Evolutionary conservation across 1,140 invertebrate species (phyloP).

Genomic region (Aphelenchoides fujianensis): DNA sequence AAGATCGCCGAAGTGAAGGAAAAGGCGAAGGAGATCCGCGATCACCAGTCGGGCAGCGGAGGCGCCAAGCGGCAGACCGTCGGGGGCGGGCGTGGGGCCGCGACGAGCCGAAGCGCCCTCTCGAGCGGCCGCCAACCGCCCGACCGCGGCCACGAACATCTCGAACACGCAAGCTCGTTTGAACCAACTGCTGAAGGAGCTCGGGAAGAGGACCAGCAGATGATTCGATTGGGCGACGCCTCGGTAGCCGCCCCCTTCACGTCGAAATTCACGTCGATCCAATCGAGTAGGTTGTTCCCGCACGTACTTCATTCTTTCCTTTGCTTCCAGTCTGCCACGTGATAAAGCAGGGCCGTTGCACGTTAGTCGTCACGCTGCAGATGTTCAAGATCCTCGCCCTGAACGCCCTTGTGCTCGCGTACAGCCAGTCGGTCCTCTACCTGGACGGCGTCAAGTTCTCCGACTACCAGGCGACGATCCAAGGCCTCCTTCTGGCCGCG

Average conservation of each 20-base stretch:
- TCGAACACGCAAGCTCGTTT: conserved; percentile 63
- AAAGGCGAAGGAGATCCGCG: conserved; percentile 19
- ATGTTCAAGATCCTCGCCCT: conserved; percentile 99
- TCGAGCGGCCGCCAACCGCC: conserved; percentile 9
- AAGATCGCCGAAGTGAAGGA: conserved; percentile 27
- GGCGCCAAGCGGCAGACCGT: background rate
- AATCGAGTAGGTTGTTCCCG: conserved; percentile 70
- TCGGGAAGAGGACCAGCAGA: conserved; percentile 81
- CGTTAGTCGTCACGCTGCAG: conserved; percentile 94
- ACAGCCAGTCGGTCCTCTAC: conserved; percentile 96
- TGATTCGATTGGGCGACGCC: conserved; percentile 94
- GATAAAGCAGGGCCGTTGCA: conserved; percentile 97
- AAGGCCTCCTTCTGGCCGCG: conserved; percentile 84
- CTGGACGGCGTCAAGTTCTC: conserved; percentile 96
- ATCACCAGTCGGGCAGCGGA: background rate
- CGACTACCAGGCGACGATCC: conserved; percentile 91
- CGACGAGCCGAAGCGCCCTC: conserved; percentile 22
- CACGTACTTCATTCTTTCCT: background rate
- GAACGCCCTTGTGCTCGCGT: conserved; percentile 95
- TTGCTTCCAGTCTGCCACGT: conserved; percentile 83
- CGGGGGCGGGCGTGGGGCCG: conserved; percentile 17
- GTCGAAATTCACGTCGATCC: conserved; percentile 89
- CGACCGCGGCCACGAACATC: background rate
- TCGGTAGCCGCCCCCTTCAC: conserved; percentile 99
- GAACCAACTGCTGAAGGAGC: conserved; percentile 78